Evolutionary conservation across 1,140 invertebrate genomes (phyloP).

Genomic region (Penaeus chinensis): DNA sequence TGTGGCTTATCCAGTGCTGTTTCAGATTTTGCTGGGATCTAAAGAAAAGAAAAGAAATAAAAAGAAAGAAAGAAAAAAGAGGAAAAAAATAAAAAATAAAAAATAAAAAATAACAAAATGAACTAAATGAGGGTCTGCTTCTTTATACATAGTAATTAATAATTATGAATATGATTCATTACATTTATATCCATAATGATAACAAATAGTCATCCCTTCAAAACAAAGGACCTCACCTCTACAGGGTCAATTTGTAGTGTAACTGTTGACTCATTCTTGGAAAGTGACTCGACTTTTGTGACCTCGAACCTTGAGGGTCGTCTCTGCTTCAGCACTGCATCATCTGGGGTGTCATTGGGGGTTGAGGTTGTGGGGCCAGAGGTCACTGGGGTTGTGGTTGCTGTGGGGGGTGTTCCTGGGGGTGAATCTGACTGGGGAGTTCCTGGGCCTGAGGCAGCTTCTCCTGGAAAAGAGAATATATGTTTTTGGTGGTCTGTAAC

Average conservation of each 20-base stretch:
- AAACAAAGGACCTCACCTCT: slow-evolving; percentile 25
- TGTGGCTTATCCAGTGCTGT: slow-evolving; percentile 19
- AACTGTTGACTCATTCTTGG: slow-evolving; percentile 43
- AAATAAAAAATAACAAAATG: too few relatives aligned
- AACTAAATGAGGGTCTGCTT: too few relatives aligned
- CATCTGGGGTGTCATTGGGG: background rate
- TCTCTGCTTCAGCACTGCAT: slow-evolving; percentile 4
- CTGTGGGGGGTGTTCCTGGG: slow-evolving; percentile 9
- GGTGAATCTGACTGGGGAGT: background rate
- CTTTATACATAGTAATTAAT: too few relatives aligned
- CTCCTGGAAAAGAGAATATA: background rate
- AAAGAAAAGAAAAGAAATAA: background rate
- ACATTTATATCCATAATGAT: too few relatives aligned
- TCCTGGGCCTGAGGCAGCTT: background rate
- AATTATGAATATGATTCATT: too few relatives aligned
- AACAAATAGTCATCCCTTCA: too few relatives aligned
- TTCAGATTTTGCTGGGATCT: slow-evolving; percentile 49
- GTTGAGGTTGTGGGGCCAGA: background rate
- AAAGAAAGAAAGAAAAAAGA: background rate
- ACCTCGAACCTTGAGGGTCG: slow-evolving; percentile 59
- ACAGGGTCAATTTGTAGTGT: slow-evolving; percentile 56
- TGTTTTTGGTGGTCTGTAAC: too few relatives aligned
- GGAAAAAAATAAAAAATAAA: background rate
- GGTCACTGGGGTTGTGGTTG: background rate
- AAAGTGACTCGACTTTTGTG: slow-evolving; percentile 48